These are phyloP conservation scores for Daubentonia madagascariensis DNA, from an alignment of 2,113 vertebrate genomes.

Conservation along the genomic window DNA sequence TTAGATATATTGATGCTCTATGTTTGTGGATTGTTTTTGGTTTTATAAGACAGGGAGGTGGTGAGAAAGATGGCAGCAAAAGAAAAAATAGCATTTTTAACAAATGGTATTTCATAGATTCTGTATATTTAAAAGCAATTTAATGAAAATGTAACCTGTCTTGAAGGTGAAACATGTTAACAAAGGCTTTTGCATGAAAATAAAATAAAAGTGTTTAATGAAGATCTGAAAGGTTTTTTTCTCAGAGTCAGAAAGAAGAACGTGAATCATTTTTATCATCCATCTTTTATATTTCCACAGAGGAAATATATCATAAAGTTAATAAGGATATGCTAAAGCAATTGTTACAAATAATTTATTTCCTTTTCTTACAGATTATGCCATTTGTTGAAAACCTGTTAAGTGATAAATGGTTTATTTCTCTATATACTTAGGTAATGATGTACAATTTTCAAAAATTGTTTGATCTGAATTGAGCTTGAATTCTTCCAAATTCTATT, in stretches of 20 bases:
- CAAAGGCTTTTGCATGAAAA: not conserved
- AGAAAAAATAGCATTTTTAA: not conserved
- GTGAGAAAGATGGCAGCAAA: not conserved
- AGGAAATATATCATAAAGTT: not conserved
- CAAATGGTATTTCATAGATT: not conserved
- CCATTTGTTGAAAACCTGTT: not conserved
- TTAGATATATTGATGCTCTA: not conserved
- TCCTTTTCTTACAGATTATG: not conserved
- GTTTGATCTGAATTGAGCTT: conserved; percentile 11
- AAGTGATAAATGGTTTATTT: not conserved
- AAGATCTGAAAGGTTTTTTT: not conserved
- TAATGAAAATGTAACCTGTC: not conserved
- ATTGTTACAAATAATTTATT: not conserved
- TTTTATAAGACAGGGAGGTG: not conserved
- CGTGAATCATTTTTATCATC: not conserved
- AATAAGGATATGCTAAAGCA: not conserved
- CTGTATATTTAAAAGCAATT: not conserved
- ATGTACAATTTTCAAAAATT: not conserved
- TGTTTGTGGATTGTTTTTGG: not conserved
- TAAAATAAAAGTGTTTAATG: not conserved
- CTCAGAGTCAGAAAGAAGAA: not conserved
- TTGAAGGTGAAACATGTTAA: not conserved
- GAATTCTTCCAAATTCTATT: not conserved
- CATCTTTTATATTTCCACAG: not conserved
- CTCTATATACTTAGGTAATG: not conserved